A percentile compares a stretch with the other conserved stretches of the same genome.
Conservation (phyloP, 2,888 invertebrate genomes). For the Arrhopalites spinosus region DNA sequence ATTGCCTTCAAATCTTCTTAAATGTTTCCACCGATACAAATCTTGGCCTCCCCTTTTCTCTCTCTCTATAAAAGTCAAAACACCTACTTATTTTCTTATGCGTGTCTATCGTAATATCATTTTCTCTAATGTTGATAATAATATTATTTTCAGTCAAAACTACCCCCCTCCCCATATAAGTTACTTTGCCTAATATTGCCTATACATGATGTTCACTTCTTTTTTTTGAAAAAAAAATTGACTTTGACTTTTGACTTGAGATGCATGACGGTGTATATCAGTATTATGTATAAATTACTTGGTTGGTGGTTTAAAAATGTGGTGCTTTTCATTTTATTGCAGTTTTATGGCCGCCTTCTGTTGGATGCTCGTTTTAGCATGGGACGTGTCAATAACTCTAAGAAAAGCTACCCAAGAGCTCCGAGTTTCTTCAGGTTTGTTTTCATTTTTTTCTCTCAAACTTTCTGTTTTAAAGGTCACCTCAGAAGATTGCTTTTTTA, state of each 20-base stretch:
- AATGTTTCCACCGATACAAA: not conserved
- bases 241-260: not conserved
- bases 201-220: too few relatives aligned
- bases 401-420: conserved; percentile 61
- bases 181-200: too few relatives aligned
- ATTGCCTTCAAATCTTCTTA: too few relatives aligned
- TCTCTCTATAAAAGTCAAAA: not conserved
- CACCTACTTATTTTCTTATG: conserved; percentile 15
- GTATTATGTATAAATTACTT: too few relatives aligned
- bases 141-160: too few relatives aligned
- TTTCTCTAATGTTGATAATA: conserved; percentile 1
- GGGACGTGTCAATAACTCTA: conserved; percentile 63
- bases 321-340: conserved; percentile 19
- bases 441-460: too few relatives aligned
- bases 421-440: conserved; percentile 50
- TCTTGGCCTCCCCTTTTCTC: not conserved
- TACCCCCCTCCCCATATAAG: not conserved
- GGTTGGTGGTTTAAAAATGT: too few relatives aligned
- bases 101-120: conserved; percentile 11
- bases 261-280: not conserved
- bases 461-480: too few relatives aligned
- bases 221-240: too few relatives aligned
- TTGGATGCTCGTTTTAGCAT: conserved; percentile 65
- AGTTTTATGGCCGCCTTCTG: conserved; percentile 63
- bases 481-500: too few relatives aligned